A percentile compares a stretch with the other conserved stretches of the same genome.
phyloP scores from a whole-genome alignment of 1,140 invertebrate species.

The Steinernema khuongi region DNA sequence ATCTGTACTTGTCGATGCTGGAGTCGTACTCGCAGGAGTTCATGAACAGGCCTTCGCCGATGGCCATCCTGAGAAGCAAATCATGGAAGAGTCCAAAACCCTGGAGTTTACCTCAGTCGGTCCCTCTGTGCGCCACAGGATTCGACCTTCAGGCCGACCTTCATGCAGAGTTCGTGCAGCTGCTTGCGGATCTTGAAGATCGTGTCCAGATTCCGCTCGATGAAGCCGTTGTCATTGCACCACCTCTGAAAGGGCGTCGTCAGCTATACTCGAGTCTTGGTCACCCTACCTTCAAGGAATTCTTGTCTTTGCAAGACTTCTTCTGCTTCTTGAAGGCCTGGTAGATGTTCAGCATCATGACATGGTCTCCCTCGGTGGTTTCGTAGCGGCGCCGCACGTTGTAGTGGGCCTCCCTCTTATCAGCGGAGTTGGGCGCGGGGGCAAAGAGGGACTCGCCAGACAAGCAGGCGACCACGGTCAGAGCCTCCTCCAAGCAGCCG shows the following conservation, averaged over 20 bases:
- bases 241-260: slow-evolving; percentile 67
- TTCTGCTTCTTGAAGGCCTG: slow-evolving; percentile 65
- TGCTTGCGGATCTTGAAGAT: slow-evolving; percentile 77
- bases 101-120: slow-evolving; percentile 36
- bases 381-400: slow-evolving; percentile 68
- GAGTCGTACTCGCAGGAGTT: slow-evolving; percentile 66
- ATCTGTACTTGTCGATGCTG: slow-evolving; percentile 73
- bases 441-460: slow-evolving; percentile 68
- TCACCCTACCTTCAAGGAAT: slow-evolving; percentile 55
- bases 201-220: slow-evolving; percentile 76
- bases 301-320: slow-evolving; percentile 68
- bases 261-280: not conserved
- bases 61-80: slow-evolving; percentile 67
- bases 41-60: slow-evolving; percentile 76
- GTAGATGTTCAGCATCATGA: slow-evolving; percentile 83
- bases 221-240: slow-evolving; percentile 84
- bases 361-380: slow-evolving; percentile 81
- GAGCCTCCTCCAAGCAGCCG: slow-evolving; percentile 70
- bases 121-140: slow-evolving; percentile 70
- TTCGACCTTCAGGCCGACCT: slow-evolving; percentile 67
- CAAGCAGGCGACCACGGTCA: slow-evolving; percentile 69
- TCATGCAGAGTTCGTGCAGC: slow-evolving; percentile 71
- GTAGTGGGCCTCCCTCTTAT: not conserved
- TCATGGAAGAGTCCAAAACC: not conserved
- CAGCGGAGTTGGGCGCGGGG: slow-evolving; percentile 37